A percentile compares a stretch with the other conserved stretches of the same genome.
phyloP scores from a whole-genome alignment of 2,888 invertebrate species.

The Agrochola lychnidis region DNA sequence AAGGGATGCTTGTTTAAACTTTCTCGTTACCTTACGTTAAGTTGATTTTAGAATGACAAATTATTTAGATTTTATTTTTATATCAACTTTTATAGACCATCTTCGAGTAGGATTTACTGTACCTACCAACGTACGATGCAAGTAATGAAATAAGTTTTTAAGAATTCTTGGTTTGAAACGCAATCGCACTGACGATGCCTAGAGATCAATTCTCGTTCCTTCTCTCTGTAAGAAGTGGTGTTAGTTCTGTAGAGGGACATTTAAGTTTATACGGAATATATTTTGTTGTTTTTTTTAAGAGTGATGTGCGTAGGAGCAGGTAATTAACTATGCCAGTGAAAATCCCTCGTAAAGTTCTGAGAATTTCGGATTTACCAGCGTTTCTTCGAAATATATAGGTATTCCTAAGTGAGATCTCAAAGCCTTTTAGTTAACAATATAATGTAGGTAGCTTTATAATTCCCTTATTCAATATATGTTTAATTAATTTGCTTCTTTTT shows the following conservation, averaged over 20 bases:
- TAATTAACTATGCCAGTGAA: background rate
- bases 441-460: background rate
- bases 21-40: conserved; percentile 63
- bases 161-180: background rate
- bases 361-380: background rate
- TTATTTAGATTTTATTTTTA: conserved; percentile 56
- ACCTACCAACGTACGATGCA: background rate
- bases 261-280: background rate
- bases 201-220: background rate
- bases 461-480: background rate
- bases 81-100: conserved; percentile 23
- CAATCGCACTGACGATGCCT: background rate
- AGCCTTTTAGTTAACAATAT: background rate
- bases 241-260: background rate
- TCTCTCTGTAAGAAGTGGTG: background rate
- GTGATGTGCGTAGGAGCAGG: background rate
- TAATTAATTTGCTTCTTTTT: background rate
- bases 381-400: background rate
- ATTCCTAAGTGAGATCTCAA: background rate
- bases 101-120: conserved; percentile 4
- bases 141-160: background rate
- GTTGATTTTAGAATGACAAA: conserved; percentile 58
- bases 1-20: conserved; percentile 79
- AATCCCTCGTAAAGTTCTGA: background rate
- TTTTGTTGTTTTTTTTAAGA: too few relatives aligned